Conservation (phyloP, 2,888 invertebrate species). For the Zygaena filipendulae region DNA sequence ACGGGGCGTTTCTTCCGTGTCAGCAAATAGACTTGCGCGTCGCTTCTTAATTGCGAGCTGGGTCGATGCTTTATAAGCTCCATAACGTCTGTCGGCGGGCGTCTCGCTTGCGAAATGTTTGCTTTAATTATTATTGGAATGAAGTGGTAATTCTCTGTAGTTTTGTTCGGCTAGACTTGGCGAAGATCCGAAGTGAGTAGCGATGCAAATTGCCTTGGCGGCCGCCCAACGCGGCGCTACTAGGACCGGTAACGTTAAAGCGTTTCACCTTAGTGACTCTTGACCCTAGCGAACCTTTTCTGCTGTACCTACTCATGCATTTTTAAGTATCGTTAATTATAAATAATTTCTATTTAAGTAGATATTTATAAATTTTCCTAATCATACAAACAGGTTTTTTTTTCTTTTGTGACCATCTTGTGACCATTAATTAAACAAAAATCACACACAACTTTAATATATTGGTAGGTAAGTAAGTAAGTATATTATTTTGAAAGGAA, state of each 20-base stretch:
- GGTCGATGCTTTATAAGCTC: constrained; percentile 65
- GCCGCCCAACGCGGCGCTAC: constrained; percentile 64
- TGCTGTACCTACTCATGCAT: constrained; percentile 10
- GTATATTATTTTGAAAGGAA: no score
- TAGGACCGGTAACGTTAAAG: constrained; percentile 36
- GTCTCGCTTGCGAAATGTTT: constrained; percentile 63
- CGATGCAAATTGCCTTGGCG: constrained; percentile 69
- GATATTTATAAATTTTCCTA: no score
- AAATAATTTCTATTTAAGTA: no score
- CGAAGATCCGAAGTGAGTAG: constrained; percentile 68
- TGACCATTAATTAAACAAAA: no score
- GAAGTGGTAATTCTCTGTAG: constrained; percentile 66
- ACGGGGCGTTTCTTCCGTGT: constrained; percentile 61
- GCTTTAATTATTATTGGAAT: constrained; percentile 70
- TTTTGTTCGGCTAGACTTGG: constrained; percentile 70
- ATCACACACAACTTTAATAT: no score
- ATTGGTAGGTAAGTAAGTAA: no score
- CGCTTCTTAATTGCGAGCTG: constrained; percentile 64
- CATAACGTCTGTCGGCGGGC: constrained; percentile 58
- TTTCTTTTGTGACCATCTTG: no score
- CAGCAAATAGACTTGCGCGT: constrained; percentile 60
- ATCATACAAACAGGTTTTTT: no score
- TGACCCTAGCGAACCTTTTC: no score
- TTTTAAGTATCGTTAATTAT: no score
- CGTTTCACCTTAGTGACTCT: constrained; percentile 42